phyloP scores from a whole-genome alignment of 1,140 invertebrate genomes.

The Sitophilus oryzae region DNA sequence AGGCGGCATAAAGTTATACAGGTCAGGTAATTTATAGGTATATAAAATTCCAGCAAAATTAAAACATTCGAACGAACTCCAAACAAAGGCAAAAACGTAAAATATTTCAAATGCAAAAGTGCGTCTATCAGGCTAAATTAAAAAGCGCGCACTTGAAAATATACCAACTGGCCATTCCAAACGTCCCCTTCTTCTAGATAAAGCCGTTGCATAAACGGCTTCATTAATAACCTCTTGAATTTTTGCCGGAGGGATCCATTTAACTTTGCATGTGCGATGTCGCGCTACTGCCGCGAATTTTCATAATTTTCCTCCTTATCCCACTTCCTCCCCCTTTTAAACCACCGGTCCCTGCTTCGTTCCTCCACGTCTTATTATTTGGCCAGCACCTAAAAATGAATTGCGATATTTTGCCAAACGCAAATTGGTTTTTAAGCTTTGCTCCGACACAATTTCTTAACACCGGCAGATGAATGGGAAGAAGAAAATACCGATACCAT shows the following conservation, averaged over 20 bases:
- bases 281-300: constrained; percentile 14
- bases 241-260: constrained; percentile 6
- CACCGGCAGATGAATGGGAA: neutral
- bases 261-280: constrained; percentile 18
- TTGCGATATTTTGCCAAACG: constrained; percentile 12
- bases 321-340: neutral
- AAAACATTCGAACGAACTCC: no score
- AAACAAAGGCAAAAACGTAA: no score
- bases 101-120: no score
- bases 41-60: no score
- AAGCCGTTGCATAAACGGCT: constrained; percentile 19
- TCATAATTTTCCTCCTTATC: constrained; percentile 22
- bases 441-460: neutral
- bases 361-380: constrained; percentile 14
- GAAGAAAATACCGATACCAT: no score
- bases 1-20: no score
- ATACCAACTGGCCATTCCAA: neutral
- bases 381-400: constrained; percentile 7
- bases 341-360: neutral
- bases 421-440: constrained; percentile 19
- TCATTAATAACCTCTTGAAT: constrained; percentile 18
- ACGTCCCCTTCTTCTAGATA: constrained; percentile 13
- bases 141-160: neutral
- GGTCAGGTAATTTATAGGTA: no score
- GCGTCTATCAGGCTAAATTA: neutral